Base-by-base conservation (phyloP, 2,888 invertebrate genomes). In the Terebella lapidaria region DNA sequence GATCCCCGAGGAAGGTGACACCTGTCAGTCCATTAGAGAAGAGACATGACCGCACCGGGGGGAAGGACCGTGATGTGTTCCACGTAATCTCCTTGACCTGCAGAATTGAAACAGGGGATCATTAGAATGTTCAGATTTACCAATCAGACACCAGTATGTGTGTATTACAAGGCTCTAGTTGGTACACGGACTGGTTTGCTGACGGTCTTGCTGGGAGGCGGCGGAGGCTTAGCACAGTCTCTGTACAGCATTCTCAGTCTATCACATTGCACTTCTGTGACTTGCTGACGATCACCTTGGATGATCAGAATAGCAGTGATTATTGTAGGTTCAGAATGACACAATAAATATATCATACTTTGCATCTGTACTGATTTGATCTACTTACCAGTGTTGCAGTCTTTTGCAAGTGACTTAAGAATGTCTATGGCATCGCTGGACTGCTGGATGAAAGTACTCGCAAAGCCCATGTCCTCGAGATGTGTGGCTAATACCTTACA, bases 141-240 rank as follows among this genome's bases (percentile, higher is more conserved):
- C 42, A 35, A 15, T 15, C 42, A 35, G 10, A 35, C 42, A 35
- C 42, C n/a, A 15, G 42, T n/a, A 35, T 35, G n/a, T 15, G n/a
- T 35, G n/a, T 15, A 15, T 35, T 35, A 15, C n/a, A 15, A 35
- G n/a, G n/a, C 42, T n/a, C 42, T 15, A 35, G 10, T 5, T 49
- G 22, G 24, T 5, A 22, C 5, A 22, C 74, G 64, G 69, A 77
- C 77, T 5, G 68, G 67, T 64, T 71, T 69, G 53, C 64, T 71
- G 61, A 71, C 70, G 5, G 70, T 65, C 58, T 75, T 78, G 62
- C 70, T 75, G 15, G 76, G 75, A 20, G 79, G 77, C 26, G 78
- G 75, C 0, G 80, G 80, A 20, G 81, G 81, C 63, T 80, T 80
- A 27, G 79, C 79, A 70, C 80, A 81, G 66, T 81, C 81, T 56